Evolutionary conservation across 1,140 invertebrate species (phyloP), one percentile per base, ranked within the genome.

Genomic region (Cydia pomonella): DNA sequence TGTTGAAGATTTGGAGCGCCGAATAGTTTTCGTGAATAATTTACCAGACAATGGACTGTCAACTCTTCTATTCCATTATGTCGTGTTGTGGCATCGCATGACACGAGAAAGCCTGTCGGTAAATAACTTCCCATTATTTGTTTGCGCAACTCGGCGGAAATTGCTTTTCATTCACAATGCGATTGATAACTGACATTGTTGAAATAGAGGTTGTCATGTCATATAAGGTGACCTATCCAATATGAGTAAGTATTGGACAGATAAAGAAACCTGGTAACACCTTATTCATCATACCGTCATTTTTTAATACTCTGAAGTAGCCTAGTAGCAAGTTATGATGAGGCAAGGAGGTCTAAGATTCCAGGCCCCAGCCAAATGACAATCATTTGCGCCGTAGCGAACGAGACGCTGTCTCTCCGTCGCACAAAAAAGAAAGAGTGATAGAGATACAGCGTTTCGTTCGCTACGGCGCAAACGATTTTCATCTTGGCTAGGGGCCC

Each of bases 1-100:
- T 81, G 72, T 69, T 78, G 74, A 83, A 85, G 82, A 89, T 89
- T 83, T 88, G 75, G 84, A 88, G 85, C 86, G 87, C 77, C 84
- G 85, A 87, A 86, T 84, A 81, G 81, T 85, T 87, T 89, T 89
- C 87, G 88, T 91, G 89, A 89, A 89, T 90, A 90, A 90, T 92
- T 90, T 90, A 88, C 85, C 85, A 84, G 78, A 92, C 88, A 87
- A 89, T 87, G 84, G 83, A 80, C 84, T 85, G 85, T 79, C 85
- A 88, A 88, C 82, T 87, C 81, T 85, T 86, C 86, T 87, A 84
- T 85, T 82, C 77, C 82, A 84, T 84, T 79, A 80, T 80, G 77
- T 82, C 79, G 79, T 79, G 76, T 77, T 74, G 76, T 62, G 76
- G 75, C 74, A 38, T 77, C 75, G 74, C 74, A 64, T 74, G 77